phyloP scores from a whole-genome alignment of 2,797 vertebrate species.

The Knipowitschia caucasica region DNA sequence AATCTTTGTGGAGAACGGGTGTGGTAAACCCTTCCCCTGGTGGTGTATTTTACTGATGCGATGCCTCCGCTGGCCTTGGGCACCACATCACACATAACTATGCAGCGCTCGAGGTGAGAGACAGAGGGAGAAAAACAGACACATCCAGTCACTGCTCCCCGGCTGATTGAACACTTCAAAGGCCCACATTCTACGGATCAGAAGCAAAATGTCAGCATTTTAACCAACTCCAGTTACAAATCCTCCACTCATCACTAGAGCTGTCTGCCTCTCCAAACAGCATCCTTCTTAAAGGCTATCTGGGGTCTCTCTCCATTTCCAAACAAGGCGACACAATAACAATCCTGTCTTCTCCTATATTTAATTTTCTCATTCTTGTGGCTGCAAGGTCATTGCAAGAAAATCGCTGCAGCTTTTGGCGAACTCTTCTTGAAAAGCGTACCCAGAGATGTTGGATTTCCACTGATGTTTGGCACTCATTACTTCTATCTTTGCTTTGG shows the following conservation, averaged over 20 bases:
- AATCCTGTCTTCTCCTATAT: not conserved
- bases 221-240: slow-evolving; percentile 11
- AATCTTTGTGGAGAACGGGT: slow-evolving; percentile 27
- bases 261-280: slow-evolving; percentile 5
- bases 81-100: slow-evolving; percentile 35
- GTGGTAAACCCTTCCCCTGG: slow-evolving; percentile 36
- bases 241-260: slow-evolving; percentile 6
- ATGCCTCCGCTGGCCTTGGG: slow-evolving; percentile 44
- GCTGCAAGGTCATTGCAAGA: slow-evolving; percentile 10
- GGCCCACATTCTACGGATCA: slow-evolving; percentile 18
- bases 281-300: slow-evolving; percentile 14
- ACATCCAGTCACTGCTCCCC: slow-evolving; percentile 18
- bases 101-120: slow-evolving; percentile 33
- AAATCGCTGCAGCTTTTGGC: slow-evolving; percentile 19
- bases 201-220: slow-evolving; percentile 22
- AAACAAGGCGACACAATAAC: slow-evolving; percentile 11
- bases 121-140: slow-evolving; percentile 21
- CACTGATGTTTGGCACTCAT: slow-evolving; percentile 39
- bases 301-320: slow-evolving; percentile 15
- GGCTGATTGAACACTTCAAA: slow-evolving; percentile 24
- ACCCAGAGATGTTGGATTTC: slow-evolving; percentile 19
- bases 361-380: not conserved
- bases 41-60: slow-evolving; percentile 49
- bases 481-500: slow-evolving; percentile 47
- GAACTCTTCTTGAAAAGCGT: slow-evolving; percentile 27